These are phyloP conservation scores for Microtus obscurus DNA, from an alignment of 2,797 vertebrate genomes.

Conservation along the genomic window DNA sequence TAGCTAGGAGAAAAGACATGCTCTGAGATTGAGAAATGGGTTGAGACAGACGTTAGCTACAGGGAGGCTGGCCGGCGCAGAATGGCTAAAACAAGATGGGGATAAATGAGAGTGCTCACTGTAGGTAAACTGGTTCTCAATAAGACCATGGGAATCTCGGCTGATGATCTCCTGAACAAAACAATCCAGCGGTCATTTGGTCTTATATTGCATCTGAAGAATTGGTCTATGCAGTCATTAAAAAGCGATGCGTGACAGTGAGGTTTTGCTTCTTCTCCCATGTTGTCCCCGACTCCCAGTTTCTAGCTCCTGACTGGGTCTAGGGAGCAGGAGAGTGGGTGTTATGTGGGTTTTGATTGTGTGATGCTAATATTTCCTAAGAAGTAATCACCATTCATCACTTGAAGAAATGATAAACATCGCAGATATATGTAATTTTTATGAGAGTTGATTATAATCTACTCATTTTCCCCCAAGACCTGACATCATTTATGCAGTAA, in stretches of 20 bases:
- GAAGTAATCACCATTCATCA: not conserved
- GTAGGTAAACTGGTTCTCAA: not conserved
- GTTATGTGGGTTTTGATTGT: not conserved
- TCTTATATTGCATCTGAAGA: slow-evolving; percentile 10
- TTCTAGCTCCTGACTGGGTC: not conserved
- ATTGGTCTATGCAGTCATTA: not conserved
- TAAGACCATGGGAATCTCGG: not conserved
- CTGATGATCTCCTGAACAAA: slow-evolving; percentile 6
- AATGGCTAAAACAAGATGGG: not conserved
- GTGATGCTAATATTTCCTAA: not conserved
- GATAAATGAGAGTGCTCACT: not conserved
- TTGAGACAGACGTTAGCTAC: not conserved
- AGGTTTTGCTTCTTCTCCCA: not conserved
- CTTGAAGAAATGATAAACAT: not conserved
- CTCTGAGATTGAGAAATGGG: not conserved
- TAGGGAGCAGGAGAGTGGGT: not conserved
- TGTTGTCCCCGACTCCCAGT: not conserved
- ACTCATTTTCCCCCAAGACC: not conserved
- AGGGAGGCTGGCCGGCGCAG: not conserved
- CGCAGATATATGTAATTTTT: not conserved
- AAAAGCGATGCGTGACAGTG: not conserved
- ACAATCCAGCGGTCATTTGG: not conserved
- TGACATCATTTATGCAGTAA: not conserved
- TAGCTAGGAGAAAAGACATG: not conserved
- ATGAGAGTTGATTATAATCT: not conserved